Base-by-base conservation (phyloP, 2,113 vertebrate genomes). In the Serinus canaria region DNA sequence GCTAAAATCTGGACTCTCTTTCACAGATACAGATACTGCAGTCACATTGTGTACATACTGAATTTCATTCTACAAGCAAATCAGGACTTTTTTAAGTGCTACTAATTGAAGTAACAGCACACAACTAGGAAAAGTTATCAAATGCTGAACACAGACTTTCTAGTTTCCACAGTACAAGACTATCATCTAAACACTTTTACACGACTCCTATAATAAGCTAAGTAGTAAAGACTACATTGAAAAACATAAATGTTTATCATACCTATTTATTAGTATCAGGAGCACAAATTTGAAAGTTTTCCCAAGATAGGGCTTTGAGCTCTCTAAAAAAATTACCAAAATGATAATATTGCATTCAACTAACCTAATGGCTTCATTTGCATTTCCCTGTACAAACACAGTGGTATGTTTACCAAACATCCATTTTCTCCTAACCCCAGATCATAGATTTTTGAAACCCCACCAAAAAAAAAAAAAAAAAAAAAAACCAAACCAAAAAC, bases 311-410 rank as follows among this genome's bases (percentile, higher is more conserved):
- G 50, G 37, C 17, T 83, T 91, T 22, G 37, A 94, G 73, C 33
- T 73, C 92, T 92, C 46, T 15, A 15, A 64, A 79, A 66, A 72
- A 94, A 63, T 43, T 19, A 58, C 60, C 82, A 79, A 49, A 95
- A 83, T 59, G 83, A 39, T 62, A 69, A 88, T 33, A 77, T 70
- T 95, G 75, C 94, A 87, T 95, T 96, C 87, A 96, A 94, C 81
- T 86, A 86, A 78, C 90, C 92, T 91, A 94, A 93, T 90, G n/a
- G 83, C 96, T 97, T 94, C 83, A 91, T 97, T 97, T 97, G 92
- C 92, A 96, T 97, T 96, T 81, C 86, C 93, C 92, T 97, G 44
- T 90, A 96, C 93, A 98, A 97, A 98, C 95, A 97, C 75, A 80
- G 88, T 22, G 89, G 70, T 90, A 89, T 90, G 52, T 97, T 96